Evolutionary conservation across 2,797 vertebrate species (phyloP), one percentile per base, ranked within the genome.

Genomic region (Psittacula echo): DNA sequence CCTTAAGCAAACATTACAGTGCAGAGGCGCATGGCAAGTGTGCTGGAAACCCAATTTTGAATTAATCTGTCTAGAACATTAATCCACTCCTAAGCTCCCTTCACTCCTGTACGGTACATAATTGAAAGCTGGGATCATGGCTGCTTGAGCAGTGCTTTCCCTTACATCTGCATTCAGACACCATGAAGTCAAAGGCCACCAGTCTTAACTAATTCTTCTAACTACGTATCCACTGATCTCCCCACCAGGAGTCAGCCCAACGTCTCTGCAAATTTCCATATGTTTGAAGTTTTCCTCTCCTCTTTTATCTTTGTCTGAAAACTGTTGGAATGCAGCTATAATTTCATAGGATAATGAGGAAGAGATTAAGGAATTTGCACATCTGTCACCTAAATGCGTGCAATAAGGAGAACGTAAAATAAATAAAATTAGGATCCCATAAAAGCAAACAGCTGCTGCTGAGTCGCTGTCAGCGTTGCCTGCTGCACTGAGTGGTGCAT

Each of bases 11-110:
- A 96, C 80, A 66, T 93, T 87, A 72, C 83, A 67, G 61, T 44
- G 71, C 3, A 13, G 74, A 75, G 34, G 65, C 79, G 24, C 27
- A 3, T 26, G 27, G 51, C 67, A 89, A 93, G 81, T 47, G 70
- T 73, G 50, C 21, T 87, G 72, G 78, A 96, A 96, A 94, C 60
- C 90, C 65, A 77, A 60, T 91, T 97, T 84, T 70, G 78, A 93
- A 73, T 89, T 94, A 89, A 93, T 89, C 87, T 86, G 34, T 80
- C 96, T 60, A 45, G 77, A 89, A 81, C 67, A 92, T 82, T 97
- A 97, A 97, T 96, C 96, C 95, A 89, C 88, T 51, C 70, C 73
- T 96, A 93, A 96, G 62, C 83, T 87, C 44, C 90, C 83, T 61
- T 79, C 1, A 0, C 76, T 91, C 56, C 93, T 74, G 48, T 39